Base-by-base conservation (phyloP, 2,797 vertebrate genomes). In the Poeciliopsis gracilis region DNA sequence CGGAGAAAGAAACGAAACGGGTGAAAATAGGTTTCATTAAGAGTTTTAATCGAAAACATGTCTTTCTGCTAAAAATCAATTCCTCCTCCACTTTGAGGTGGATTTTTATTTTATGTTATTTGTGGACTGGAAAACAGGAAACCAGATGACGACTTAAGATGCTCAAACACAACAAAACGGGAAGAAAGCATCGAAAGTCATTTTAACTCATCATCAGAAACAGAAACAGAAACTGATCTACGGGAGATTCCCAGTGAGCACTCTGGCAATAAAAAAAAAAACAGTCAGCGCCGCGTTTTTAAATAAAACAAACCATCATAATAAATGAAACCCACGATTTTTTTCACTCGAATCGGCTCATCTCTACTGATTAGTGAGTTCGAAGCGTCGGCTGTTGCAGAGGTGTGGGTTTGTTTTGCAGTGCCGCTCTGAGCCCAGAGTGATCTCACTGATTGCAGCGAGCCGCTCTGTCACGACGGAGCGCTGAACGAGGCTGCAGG, bases 391-490 rank as follows among this genome's bases (percentile, higher is more conserved):
- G 25, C 67, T 28, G 25, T 16, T 70, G 41, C 41, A 28, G 41
- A 45, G 67, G 23, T 70, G 41, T 45, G 41, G 41, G 41, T 15
- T 28, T 70, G 67, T 46, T 70, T 45, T 15, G 23, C 23, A 45
- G 67, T 46, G 13, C 67, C 16, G 23, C 67, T 45, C 41, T 8
- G 38, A 38, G 18, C 36, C 63, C 63, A 3, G 41, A 70, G 67
- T 16, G 15, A 45, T 77, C 45, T 71, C 72, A 13, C n/a, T 55
- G 67, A 83, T 57, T 74, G 72, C 73, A 53, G 61, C 45, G 51
- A 69, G 75, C 1, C 53, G 63, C 38, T 75, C 25, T 46, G 71
- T 69, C 59, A 57, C 43, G 70, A 57, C 51, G 79, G 84, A 82
- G 86, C 55, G 0, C 53, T 55, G 77, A 73, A 10, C 9, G 38